Base-by-base conservation (phyloP, 1,140 invertebrate species). In the Zaprionus vittiger region DNA sequence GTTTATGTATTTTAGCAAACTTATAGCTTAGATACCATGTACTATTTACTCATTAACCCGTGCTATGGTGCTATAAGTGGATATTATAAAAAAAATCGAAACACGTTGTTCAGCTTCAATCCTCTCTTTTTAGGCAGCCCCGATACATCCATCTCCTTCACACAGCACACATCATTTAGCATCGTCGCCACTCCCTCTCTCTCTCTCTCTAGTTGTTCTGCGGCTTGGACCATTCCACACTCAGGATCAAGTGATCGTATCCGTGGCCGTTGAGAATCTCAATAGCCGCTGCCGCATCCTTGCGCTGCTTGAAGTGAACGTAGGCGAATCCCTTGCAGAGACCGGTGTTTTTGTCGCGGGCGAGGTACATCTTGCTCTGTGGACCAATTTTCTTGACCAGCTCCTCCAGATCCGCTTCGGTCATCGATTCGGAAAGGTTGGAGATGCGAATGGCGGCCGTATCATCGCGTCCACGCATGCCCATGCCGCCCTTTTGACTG, bases 171-270 rank as follows among this genome's bases (percentile, higher is more conserved):
- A 47, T 17, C n/a, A 15, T 38, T 38, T 38, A 41, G 38, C 38
- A 69, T 73, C 61, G 61, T 37, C 44, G 5, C 22, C 56, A 38
- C 28, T 28, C 54, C 14, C 41, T 62, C 12, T 14, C 24, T 54
- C 54, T 15, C 15, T 17, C 14, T 60, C 31, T 15, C 77, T 87
- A 93, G 63, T 93, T 93, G 74, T 79, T 92, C 59, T 93, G 96
- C 28, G 96, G 96, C 93, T 99, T 99, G 4, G 99, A 99, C 99
- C 99, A 99, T 94, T 99, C 99, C 20, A 99, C 99, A 93, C 96
- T 98, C 12, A 99, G 94, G 93, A 99, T 99, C 63, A 99, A 95
- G 95, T 99, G 98, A 94, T 99, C 98, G 93, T 99, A 99, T 72
- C 99, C 98, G 93, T 98, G 97, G 4, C 98, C 99, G 93, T 99